A percentile compares a stretch with the other conserved stretches of the same genome.
Evolutionary conservation across 30 jellyfish, hydroid and myxozoan genomes (phyloP).

Genomic region (Rhopilema esculentum): DNA sequence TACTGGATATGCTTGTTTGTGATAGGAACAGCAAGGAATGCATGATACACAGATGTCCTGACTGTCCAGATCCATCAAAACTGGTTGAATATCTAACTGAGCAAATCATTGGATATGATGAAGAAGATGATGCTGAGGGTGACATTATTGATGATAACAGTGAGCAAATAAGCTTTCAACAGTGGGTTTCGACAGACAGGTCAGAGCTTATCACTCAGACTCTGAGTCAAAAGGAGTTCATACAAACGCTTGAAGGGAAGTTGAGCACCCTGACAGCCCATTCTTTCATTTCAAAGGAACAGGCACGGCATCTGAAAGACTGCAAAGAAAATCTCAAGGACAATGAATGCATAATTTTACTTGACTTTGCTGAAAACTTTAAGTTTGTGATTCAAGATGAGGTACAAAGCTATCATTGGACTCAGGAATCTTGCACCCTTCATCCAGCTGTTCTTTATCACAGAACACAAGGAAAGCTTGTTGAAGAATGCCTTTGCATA

Average conservation of each 20-base stretch:
- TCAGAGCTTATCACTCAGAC: constrained; percentile 34
- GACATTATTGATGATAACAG: background rate
- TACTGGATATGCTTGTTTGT: constrained; percentile 47
- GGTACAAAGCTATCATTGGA: constrained; percentile 78
- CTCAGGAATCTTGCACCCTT: constrained; percentile 56
- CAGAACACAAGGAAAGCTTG: constrained; percentile 6
- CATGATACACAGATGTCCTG: constrained; percentile 75
- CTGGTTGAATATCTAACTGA: background rate
- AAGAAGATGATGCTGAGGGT: constrained; percentile 15
- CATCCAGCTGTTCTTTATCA: constrained; percentile 78
- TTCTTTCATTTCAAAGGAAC: constrained; percentile 68
- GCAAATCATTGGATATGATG: background rate
- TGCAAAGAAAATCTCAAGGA: constrained; percentile 42
- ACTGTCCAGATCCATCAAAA: constrained; percentile 46
- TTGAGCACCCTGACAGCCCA: constrained; percentile 64
- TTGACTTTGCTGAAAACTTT: constrained; percentile 81
- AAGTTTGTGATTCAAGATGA: constrained; percentile 81
- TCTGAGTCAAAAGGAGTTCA: constrained; percentile 5
- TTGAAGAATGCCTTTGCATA: constrained; percentile 33
- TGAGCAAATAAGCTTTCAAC: constrained; percentile 40
- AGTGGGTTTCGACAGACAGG: constrained; percentile 72
- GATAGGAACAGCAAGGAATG: constrained; percentile 56
- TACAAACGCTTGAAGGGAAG: constrained; percentile 22
- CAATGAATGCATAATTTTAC: constrained; percentile 32
- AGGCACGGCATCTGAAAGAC: constrained; percentile 47